Evolutionary conservation across 2,888 invertebrate species (phyloP).

Genomic region (Ochlodes sylvanus): DNA sequence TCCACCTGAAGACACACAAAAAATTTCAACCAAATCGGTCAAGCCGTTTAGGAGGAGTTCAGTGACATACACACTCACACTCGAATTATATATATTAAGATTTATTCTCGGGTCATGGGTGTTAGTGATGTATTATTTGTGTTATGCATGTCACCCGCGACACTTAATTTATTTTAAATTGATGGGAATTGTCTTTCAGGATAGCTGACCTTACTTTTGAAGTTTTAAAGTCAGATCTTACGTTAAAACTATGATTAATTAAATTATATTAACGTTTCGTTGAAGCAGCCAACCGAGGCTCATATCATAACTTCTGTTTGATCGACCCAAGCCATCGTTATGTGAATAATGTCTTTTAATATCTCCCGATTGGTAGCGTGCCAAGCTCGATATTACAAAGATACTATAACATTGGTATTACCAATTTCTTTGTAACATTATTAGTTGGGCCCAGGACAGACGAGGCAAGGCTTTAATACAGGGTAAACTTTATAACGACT

Average conservation of each 20-base stretch:
- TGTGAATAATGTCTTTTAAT: constrained; percentile 23
- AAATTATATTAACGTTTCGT: background rate
- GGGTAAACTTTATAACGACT: no score
- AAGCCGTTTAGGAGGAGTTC: no score
- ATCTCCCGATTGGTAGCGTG: constrained; percentile 13
- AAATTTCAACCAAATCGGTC: no score
- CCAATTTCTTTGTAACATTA: background rate
- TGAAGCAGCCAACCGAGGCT: background rate
- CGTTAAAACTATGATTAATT: background rate
- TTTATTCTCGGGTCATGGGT: no score
- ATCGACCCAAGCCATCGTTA: constrained; percentile 3
- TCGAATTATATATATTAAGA: no score
- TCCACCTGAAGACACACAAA: no score
- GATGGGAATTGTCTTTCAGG: no score
- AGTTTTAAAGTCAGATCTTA: background rate
- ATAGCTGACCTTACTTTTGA: background rate
- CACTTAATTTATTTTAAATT: no score
- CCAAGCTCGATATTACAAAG: constrained; percentile 9
- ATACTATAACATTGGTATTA: constrained; percentile 1
- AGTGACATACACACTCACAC: no score
- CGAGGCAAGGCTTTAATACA: no score
- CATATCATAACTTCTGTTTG: constrained; percentile 12
- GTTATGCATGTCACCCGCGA: no score
- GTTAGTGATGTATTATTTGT: no score
- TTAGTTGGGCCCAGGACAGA: background rate